Percentiles rank a stretch among this genome's conserved stretches.
These are phyloP conservation scores for Thermophis baileyi DNA, from an alignment of 2,113 vertebrate genomes.

Conservation along the genomic window DNA sequence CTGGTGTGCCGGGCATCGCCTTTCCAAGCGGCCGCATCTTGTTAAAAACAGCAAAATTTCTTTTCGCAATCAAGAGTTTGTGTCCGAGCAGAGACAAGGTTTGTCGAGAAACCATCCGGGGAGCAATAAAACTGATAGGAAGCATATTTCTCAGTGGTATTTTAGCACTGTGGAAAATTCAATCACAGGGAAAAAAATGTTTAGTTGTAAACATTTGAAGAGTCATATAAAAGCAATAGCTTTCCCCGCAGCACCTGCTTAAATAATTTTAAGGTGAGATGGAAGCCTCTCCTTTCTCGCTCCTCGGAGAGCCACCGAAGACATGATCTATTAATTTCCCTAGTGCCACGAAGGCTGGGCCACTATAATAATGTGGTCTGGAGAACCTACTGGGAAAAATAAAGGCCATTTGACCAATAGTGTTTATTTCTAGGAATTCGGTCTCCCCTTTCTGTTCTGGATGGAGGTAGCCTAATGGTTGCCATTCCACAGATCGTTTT, in stretches of 20 bases:
- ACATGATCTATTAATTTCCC: slow-evolving; percentile 57
- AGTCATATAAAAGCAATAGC: slow-evolving; percentile 68
- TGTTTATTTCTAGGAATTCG: slow-evolving; percentile 10
- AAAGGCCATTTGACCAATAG: slow-evolving; percentile 22
- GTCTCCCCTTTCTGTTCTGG: slow-evolving; percentile 12
- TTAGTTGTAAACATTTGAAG: slow-evolving; percentile 74
- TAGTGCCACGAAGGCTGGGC: slow-evolving; percentile 42
- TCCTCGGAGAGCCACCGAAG: slow-evolving; percentile 48
- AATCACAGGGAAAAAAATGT: slow-evolving; percentile 71
- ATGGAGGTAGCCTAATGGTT: slow-evolving; percentile 16
- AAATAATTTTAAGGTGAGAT: slow-evolving; percentile 64
- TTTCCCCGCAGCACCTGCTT: slow-evolving; percentile 62
- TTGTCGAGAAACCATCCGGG: slow-evolving; percentile 59
- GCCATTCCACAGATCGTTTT: slow-evolving; percentile 2
- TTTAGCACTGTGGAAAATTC: slow-evolving; percentile 74
- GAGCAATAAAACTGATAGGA: slow-evolving; percentile 68
- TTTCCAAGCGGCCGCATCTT: slow-evolving; percentile 57
- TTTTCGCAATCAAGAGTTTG: slow-evolving; percentile 66
- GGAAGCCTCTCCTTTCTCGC: slow-evolving; percentile 24
- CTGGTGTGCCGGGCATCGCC: slow-evolving; percentile 37
- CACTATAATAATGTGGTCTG: slow-evolving; percentile 53
- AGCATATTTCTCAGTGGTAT: slow-evolving; percentile 69
- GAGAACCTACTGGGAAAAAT: slow-evolving; percentile 32
- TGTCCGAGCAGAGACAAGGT: slow-evolving; percentile 62
- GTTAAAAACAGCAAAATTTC: slow-evolving; percentile 57